These are phyloP conservation scores for Nycticebus coucang DNA, from an alignment of 2,113 vertebrate genomes.

Conservation along the genomic window DNA sequence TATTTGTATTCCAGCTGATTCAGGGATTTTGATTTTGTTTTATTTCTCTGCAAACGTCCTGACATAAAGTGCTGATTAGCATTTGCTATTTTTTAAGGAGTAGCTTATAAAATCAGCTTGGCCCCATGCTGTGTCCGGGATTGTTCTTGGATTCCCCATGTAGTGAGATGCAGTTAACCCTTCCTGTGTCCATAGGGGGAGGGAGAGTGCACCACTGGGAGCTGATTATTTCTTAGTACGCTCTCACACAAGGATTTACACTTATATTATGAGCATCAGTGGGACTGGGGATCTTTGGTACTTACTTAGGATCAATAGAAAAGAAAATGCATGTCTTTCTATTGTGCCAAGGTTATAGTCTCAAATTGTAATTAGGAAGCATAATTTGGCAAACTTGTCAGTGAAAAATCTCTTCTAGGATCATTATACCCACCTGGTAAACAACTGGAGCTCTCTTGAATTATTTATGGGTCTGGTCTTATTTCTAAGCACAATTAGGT, in stretches of 20 bases:
- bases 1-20: not conserved
- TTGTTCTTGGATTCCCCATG: not conserved
- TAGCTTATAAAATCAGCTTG: slow-evolving; percentile 24
- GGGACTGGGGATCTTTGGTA: not conserved
- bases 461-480: slow-evolving; percentile 71
- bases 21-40: not conserved
- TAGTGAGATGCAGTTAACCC: not conserved
- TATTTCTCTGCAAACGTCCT: not conserved
- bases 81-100: slow-evolving; percentile 18
- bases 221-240: slow-evolving; percentile 39
- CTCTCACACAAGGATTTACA: not conserved
- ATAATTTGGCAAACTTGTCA: slow-evolving; percentile 39
- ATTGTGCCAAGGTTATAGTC: not conserved
- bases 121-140: not conserved
- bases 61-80: not conserved
- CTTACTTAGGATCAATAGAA: slow-evolving; percentile 29
- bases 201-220: not conserved
- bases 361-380: slow-evolving; percentile 41
- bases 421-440: slow-evolving; percentile 51
- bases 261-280: not conserved
- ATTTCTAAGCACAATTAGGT: slow-evolving; percentile 67
- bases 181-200: not conserved
- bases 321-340: not conserved
- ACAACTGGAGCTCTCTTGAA: slow-evolving; percentile 56
- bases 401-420: slow-evolving; percentile 62